Evolutionary conservation across 2,113 vertebrate species (phyloP).

Genomic region (Forbesichthys papilliferus): DNA sequence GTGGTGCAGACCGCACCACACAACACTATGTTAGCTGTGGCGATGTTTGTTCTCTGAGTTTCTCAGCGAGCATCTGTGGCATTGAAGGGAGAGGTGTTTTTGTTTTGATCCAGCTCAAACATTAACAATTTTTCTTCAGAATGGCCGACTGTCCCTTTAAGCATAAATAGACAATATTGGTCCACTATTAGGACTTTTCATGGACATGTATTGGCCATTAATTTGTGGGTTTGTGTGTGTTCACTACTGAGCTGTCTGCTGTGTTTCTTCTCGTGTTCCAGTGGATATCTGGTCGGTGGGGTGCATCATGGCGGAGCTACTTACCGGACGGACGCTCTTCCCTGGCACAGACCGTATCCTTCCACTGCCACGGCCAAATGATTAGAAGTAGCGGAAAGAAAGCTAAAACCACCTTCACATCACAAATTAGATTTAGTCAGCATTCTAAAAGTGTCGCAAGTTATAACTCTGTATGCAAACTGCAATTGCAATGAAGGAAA

Average conservation of each 20-base stretch:
- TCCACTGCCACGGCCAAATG: slow-evolving; percentile 40
- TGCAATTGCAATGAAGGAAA: neutral
- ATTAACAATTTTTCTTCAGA: no score
- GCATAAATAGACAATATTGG: no score
- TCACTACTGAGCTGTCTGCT: slow-evolving; percentile 2
- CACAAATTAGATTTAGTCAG: no score
- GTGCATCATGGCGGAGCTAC: slow-evolving; percentile 98
- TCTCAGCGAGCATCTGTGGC: no score
- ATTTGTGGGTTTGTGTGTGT: neutral
- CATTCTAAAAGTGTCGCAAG: neutral
- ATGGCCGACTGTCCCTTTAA: no score
- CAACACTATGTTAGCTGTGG: no score
- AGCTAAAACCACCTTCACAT: neutral
- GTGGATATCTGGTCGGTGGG: slow-evolving; percentile 99
- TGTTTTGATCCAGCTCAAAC: no score
- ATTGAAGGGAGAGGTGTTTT: no score
- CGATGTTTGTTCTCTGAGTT: no score
- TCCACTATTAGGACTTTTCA: no score
- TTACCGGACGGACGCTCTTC: slow-evolving; percentile 95
- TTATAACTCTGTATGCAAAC: neutral
- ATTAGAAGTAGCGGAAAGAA: no score
- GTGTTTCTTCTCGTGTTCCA: slow-evolving; percentile 61
- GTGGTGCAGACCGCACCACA: no score
- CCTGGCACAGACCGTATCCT: slow-evolving; percentile 99
- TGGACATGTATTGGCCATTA: neutral